Base-by-base conservation (phyloP, 2,888 invertebrate species). In the Acheta domesticus region DNA sequence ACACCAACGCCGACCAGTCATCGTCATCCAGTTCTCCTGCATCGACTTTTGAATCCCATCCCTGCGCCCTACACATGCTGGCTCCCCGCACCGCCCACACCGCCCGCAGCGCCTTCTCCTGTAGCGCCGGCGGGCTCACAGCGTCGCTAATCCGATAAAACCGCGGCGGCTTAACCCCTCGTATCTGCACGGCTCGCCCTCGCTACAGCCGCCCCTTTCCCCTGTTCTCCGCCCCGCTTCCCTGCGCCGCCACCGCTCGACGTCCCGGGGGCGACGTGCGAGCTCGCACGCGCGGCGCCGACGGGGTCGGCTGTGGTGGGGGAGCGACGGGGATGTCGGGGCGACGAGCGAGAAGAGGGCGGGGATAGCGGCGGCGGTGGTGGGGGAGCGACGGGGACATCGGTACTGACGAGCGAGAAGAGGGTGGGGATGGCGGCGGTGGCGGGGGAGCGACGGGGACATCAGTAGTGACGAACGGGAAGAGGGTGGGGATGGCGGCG, bases 141-240 rank as follows among this genome's bases (percentile, higher is more conserved):
- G 62, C 62, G 62, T 12, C 62, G 62, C 62, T 62, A 62, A 62
- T 62, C 62, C 62, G 62, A 62, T 62, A 16, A 62, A 62, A 62
- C 62, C 14, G 62, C 62, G 62, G 14, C 62, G 62, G 62, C n/a
- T 62, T 62, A 62, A 14, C 62, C 62, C 62, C 62, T n/a, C n/a
- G 16, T 62, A 14, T 14, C n/a, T 14, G 14, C n/a, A 14, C 14
- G n/a, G 16, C 62, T n/a, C 62, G n/a, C 62, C 62, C 62, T 19
- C 62, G 16, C 62, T n/a, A 12, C 62, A 8, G 36, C 36, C 62
- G 14, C 62, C n/a, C 62, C 23, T 23, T 23, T 23, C 23, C 23
- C 23, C 23, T 23, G 62, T 1, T 0, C n/a, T 12, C 62, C 14
- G 19, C 62, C 62, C 62, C 62, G 19, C 62, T 5, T 5, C 12